phyloP scores from a whole-genome alignment of 2,797 vertebrate genomes.

The Arctocebus calabarensis region DNA sequence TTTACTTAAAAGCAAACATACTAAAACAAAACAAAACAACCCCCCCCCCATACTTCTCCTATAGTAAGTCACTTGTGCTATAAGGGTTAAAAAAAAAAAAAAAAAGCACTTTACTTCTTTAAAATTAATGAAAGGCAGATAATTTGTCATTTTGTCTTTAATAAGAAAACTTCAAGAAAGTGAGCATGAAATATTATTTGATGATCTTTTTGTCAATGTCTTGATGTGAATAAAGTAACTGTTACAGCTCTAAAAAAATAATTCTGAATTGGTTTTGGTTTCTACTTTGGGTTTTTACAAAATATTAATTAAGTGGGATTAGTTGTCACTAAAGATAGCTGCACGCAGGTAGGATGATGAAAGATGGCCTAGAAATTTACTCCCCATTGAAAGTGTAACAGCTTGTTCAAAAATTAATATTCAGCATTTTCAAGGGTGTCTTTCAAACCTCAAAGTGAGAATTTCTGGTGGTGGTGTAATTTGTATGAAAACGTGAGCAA shows the following conservation, averaged over 20 bases:
- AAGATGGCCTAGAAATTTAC: neutral
- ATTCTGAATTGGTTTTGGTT: neutral
- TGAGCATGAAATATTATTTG: neutral
- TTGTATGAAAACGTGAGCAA: constrained; percentile 58
- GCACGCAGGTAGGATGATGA: neutral
- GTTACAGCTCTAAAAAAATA: neutral
- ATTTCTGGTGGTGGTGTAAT: constrained; percentile 25
- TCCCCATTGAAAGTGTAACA: neutral
- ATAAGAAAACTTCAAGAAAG: neutral
- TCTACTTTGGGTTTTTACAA: neutral
- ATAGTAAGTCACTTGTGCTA: neutral
- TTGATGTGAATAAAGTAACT: neutral
- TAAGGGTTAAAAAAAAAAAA: neutral
- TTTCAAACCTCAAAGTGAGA: constrained; percentile 53
- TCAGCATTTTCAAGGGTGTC: neutral
- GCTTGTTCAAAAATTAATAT: constrained; percentile 33
- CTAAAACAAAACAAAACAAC: too few relatives aligned
- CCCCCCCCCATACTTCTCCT: rapidly evolving
- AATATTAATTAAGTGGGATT: neutral
- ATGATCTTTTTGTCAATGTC: neutral
- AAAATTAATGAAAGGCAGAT: neutral
- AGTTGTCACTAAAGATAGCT: neutral
- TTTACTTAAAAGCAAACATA: neutral
- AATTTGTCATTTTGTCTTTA: neutral
- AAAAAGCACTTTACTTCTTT: neutral